Base-by-base conservation (phyloP, 2,888 invertebrate genomes). In the Ellobium chinense region DNA sequence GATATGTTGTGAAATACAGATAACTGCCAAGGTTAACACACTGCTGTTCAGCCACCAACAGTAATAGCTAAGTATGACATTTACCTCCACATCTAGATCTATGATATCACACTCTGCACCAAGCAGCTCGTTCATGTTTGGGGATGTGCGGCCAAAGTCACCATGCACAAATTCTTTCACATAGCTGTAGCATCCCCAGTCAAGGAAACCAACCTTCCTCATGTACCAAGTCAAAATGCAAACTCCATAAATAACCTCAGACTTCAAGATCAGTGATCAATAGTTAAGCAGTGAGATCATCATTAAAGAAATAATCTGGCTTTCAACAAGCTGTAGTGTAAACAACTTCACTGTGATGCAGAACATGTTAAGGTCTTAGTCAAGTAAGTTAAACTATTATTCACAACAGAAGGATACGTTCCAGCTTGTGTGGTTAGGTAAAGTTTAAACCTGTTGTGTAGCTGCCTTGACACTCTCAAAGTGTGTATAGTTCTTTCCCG, bases 81-180 rank as follows among this genome's bases (percentile, higher is more conserved):
- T 83, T 85, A 91, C 91, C 81, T 84, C 85, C 7, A 99, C 99
- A 94, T 99, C 99, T 7, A 99, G 94, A 54, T 97, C 96, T n/a
- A 98, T 94, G 87, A 99, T 97, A 93, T 99, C 99, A 88, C 92
- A 92, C 7, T 96, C 95, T 37, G 95, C 94, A 37, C 94, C 93
- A 56, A 98, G 93, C 62, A 97, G 93, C 29, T 95, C 94, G 0
- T 95, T 93, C 36, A 99, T 93, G 88, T 95, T 95, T 0, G 99
- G 99, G 14, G 91, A 92, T 0, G 98, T 98, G 86, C 99, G 94
- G 1, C 97, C 96, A 91, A 98, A 96, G 94, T 99, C 99, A 2
- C 99, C 97, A 93, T 99, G 98, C 29, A 97, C 96, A 94, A 99
- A 97, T 94, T 99, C 99, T 93, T 99, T 99, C 0, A 99, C 95